Evolutionary conservation across 2,888 invertebrate species (phyloP).

Genomic region (Pheosia tremula): DNA sequence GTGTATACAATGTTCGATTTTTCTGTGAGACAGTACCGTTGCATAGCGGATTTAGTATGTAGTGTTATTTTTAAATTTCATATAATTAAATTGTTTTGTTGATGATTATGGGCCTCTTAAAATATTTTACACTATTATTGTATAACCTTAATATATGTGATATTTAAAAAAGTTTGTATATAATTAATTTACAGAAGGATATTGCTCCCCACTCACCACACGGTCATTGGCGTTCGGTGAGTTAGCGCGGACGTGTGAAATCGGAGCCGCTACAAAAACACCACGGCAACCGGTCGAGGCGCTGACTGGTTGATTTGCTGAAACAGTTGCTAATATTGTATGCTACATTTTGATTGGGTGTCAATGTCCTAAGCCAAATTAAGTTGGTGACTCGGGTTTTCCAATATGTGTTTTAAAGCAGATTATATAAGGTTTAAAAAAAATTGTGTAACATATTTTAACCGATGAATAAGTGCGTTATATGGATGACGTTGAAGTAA

Average conservation of each 20-base stretch:
- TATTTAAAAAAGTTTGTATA: slow-evolving; percentile 22
- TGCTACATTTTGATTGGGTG: neutral
- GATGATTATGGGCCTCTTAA: too few species aligned
- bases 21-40: too few species aligned
- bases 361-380: neutral
- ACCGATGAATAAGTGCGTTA: too few species aligned
- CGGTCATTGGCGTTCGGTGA: slow-evolving; percentile 46
- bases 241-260: slow-evolving; percentile 57
- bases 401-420: neutral
- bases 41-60: too few species aligned
- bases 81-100: too few species aligned
- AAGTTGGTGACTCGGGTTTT: neutral
- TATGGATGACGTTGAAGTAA: too few species aligned
- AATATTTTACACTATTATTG: too few species aligned
- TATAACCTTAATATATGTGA: neutral
- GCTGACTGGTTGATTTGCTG: slow-evolving; percentile 47
- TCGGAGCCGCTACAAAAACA: slow-evolving; percentile 52
- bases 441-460: too few species aligned
- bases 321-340: slow-evolving; percentile 33
- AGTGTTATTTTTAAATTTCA: too few species aligned
- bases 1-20: too few species aligned
- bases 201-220: slow-evolving; percentile 45
- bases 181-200: slow-evolving; percentile 42
- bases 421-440: too few species aligned
- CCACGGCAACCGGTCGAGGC: slow-evolving; percentile 45